Evolutionary conservation across 2,797 vertebrate genomes (phyloP).

Genomic region (Phrynocephalus vlangalii): DNA sequence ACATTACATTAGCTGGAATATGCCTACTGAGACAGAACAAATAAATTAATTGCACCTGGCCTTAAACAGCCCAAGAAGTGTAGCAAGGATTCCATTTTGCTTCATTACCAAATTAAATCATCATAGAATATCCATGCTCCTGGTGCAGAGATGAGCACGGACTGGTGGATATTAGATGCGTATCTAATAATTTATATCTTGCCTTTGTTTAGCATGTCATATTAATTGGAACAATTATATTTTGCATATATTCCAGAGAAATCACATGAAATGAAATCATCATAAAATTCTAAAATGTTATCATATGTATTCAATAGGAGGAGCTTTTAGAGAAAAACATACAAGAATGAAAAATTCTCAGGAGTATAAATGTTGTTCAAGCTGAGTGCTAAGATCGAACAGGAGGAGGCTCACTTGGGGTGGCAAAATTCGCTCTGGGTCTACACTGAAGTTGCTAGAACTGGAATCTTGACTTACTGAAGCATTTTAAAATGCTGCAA

Average conservation of each 20-base stretch:
- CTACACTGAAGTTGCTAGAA: slow-evolving; percentile 3
- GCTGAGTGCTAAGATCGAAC: not conserved
- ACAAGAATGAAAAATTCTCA: not conserved
- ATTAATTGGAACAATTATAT: not conserved
- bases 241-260: not conserved
- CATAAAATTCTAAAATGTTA: slow-evolving; percentile 1
- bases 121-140: slow-evolving; percentile 71
- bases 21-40: slow-evolving; percentile 80
- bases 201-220: not conserved
- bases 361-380: not conserved
- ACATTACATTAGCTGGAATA: slow-evolving; percentile 79
- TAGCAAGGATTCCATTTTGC: slow-evolving; percentile 74
- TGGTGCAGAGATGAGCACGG: slow-evolving; percentile 57
- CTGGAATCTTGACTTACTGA: slow-evolving; percentile 41
- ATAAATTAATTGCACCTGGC: slow-evolving; percentile 84
- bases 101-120: slow-evolving; percentile 83
- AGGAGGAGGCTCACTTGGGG: not conserved
- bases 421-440: slow-evolving; percentile 14
- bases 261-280: not conserved
- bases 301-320: not conserved
- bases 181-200: slow-evolving; percentile 14
- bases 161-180: slow-evolving; percentile 25
- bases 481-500: slow-evolving; percentile 65
- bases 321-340: not conserved
- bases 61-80: slow-evolving; percentile 78